These are phyloP conservation scores for Conchocele bisecta DNA, from an alignment of 2,888 invertebrate species.

Conservation along the genomic window DNA sequence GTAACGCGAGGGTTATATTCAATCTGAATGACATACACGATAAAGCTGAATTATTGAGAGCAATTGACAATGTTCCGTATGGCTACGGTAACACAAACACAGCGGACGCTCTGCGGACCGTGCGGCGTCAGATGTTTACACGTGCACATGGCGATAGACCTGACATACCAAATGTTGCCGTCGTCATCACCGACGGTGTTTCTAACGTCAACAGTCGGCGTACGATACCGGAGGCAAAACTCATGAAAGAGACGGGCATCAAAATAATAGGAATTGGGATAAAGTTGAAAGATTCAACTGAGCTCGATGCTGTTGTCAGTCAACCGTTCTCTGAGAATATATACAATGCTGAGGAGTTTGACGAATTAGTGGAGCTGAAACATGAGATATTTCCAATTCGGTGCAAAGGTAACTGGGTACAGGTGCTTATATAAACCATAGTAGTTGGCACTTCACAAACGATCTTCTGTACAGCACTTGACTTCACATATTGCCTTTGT, in stretches of 20 bases:
- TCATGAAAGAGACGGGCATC: slow-evolving; percentile 46
- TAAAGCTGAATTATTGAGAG: slow-evolving; percentile 53
- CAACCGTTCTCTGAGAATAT: slow-evolving; percentile 55
- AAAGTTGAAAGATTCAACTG: slow-evolving; percentile 54
- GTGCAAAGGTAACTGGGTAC: slow-evolving; percentile 42
- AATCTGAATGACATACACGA: slow-evolving; percentile 62
- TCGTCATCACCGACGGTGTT: slow-evolving; percentile 73
- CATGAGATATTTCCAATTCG: slow-evolving; percentile 39
- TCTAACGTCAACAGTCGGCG: slow-evolving; percentile 69
- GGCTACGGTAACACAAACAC: slow-evolving; percentile 72
- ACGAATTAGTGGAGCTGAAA: slow-evolving; percentile 45
- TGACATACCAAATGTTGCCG: slow-evolving; percentile 63
- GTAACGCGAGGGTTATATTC: slow-evolving; percentile 62
- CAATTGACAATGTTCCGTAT: slow-evolving; percentile 57
- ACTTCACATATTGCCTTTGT: too few relatives aligned
- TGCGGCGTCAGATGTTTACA: slow-evolving; percentile 66
- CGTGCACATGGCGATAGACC: slow-evolving; percentile 67
- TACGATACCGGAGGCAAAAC: slow-evolving; percentile 59
- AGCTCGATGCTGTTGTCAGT: slow-evolving; percentile 62
- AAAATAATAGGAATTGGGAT: slow-evolving; percentile 66
- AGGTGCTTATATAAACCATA: too few relatives aligned
- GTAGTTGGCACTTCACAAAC: too few relatives aligned
- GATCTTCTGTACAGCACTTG: too few relatives aligned
- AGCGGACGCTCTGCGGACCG: slow-evolving; percentile 63
- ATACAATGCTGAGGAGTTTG: slow-evolving; percentile 60